Conservation (phyloP, 2,888 invertebrate species). For the Drosophila gaucha region DNA sequence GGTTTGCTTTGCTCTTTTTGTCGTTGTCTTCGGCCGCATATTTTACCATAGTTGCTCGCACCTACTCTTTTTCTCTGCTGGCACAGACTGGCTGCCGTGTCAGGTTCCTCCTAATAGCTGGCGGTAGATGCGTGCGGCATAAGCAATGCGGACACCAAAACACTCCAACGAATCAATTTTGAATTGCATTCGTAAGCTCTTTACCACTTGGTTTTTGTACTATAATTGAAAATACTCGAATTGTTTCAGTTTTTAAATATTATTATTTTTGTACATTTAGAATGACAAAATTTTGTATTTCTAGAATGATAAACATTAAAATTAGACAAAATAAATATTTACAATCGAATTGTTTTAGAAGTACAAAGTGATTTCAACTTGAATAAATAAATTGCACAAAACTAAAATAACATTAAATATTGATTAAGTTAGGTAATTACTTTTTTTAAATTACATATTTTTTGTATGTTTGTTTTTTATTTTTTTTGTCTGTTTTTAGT, state of each 20-base stretch:
- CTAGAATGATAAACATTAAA: slow-evolving; percentile 63
- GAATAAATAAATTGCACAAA: slow-evolving; percentile 78
- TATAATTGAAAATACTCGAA: slow-evolving; percentile 3
- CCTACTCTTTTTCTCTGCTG: slow-evolving; percentile 46
- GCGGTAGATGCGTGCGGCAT: slow-evolving; percentile 62
- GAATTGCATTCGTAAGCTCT: neutral
- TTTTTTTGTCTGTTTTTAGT: neutral
- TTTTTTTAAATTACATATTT: slow-evolving; percentile 34
- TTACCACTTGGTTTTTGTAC: slow-evolving; percentile 16
- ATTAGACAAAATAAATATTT: slow-evolving; percentile 82
- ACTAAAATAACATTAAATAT: slow-evolving; percentile 66
- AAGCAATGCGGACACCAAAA: slow-evolving; percentile 54
- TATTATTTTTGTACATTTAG: slow-evolving; percentile 69
- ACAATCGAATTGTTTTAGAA: slow-evolving; percentile 77
- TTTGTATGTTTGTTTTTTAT: neutral
- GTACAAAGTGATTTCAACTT: slow-evolving; percentile 55
- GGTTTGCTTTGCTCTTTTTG: slow-evolving; percentile 19
- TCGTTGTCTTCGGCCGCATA: slow-evolving; percentile 44
- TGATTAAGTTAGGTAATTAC: slow-evolving; percentile 31
- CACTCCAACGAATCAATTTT: slow-evolving; percentile 10
- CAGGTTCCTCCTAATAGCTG: slow-evolving; percentile 63
- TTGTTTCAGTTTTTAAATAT: slow-evolving; percentile 31
- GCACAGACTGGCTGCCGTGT: slow-evolving; percentile 37
- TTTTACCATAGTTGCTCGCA: slow-evolving; percentile 45
- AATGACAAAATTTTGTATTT: slow-evolving; percentile 70